A percentile compares a stretch with the other conserved stretches of the same genome.
Conservation (phyloP, 2,888 invertebrate species). For the Ichneumoninae sp. region DNA sequence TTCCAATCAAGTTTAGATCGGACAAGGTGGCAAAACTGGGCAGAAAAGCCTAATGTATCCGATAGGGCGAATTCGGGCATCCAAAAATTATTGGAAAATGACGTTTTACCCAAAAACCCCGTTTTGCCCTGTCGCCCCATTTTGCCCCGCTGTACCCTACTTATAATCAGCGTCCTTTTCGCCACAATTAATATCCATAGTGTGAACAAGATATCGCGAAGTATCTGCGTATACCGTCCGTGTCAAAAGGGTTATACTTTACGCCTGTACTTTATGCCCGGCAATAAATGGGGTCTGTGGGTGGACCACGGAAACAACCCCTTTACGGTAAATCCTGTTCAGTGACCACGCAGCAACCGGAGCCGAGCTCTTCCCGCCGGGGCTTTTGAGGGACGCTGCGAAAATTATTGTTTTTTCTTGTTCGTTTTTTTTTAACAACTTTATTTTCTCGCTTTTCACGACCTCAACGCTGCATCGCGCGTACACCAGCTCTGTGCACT, state of each 20-base stretch:
- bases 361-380: neutral
- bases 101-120: no score
- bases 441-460: neutral
- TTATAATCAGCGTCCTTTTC: constrained; percentile 28
- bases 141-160: no score
- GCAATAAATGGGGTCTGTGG: constrained; percentile 57
- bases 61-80: no score
- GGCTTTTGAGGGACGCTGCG: neutral
- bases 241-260: neutral
- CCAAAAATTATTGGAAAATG: no score
- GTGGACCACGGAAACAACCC: constrained; percentile 51
- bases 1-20: no score
- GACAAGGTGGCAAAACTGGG: no score
- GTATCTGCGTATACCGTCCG: constrained; percentile 8
- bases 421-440: no score
- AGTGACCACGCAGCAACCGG: constrained; percentile 5
- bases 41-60: no score
- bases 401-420: neutral
- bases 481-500: neutral
- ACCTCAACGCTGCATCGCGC: neutral
- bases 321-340: constrained; percentile 60
- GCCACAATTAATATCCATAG: constrained; percentile 22
- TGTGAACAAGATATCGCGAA: constrained; percentile 25
- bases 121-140: no score
- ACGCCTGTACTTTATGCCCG: constrained; percentile 17